Evolutionary conservation across 92 coral and sea anemone genomes (phyloP).

Genomic region (Phenganax subtilis): DNA sequence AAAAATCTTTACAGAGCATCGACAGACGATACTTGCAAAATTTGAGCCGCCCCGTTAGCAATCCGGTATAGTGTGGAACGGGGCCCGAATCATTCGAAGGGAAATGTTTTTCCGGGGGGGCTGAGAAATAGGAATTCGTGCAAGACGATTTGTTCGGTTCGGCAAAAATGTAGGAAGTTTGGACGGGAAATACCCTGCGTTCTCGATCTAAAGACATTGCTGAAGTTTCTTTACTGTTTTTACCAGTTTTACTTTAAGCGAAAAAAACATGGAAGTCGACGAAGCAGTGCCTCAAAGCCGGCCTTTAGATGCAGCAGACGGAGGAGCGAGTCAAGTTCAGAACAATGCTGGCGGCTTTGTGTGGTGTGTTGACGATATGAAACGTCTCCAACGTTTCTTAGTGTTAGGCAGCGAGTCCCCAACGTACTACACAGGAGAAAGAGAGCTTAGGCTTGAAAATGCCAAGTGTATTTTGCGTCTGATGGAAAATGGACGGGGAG

Average conservation of each 20-base stretch:
- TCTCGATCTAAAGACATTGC: neutral
- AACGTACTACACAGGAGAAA: constrained; percentile 30
- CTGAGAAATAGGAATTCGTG: no score
- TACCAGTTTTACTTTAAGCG: neutral
- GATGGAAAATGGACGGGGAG: constrained; percentile 28
- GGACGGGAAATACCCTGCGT: constrained; percentile 12
- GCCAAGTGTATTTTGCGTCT: constrained; percentile 24
- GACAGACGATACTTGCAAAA: no score
- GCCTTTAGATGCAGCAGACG: constrained; percentile 45
- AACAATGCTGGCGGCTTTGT: constrained; percentile 24
- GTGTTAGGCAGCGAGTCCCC: constrained; percentile 38
- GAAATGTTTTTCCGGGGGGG: no score
- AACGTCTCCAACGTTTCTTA: constrained; percentile 34
- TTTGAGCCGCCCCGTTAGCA: no score
- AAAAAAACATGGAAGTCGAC: neutral
- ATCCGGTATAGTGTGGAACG: no score
- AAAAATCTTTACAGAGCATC: no score
- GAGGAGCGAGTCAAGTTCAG: neutral
- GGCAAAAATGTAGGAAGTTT: no score
- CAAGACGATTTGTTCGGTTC: no score
- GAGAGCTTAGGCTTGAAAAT: constrained; percentile 27
- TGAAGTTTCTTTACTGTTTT: constrained; percentile 1
- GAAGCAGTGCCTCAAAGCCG: neutral
- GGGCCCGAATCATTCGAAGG: no score
- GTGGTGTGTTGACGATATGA: constrained; percentile 41